Evolutionary conservation across 2,888 invertebrate genomes (phyloP).

Genomic region (Sarcophaga variegata): DNA sequence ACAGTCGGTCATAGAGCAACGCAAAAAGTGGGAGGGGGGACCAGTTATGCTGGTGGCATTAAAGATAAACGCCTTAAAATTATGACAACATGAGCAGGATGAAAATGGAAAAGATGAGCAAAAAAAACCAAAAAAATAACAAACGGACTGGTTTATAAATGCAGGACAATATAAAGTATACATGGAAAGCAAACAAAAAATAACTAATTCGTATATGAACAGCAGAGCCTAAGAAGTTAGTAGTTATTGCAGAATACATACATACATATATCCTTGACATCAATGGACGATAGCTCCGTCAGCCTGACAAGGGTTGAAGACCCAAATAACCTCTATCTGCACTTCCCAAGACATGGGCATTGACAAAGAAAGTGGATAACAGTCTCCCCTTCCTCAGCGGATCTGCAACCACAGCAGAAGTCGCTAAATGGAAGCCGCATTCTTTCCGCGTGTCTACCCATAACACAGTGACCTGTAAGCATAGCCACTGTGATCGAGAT

Average conservation of each 20-base stretch:
- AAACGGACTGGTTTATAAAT: constrained; percentile 55
- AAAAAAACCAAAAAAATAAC: constrained; percentile 29
- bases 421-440: no score
- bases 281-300: no score
- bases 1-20: constrained; percentile 1
- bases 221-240: neutral
- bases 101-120: constrained; percentile 1
- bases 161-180: constrained; percentile 43
- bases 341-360: no score
- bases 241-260: neutral
- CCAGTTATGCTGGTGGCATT: constrained; percentile 60
- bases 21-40: neutral
- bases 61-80: constrained; percentile 66
- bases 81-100: constrained; percentile 51
- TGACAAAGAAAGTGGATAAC: no score
- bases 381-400: no score
- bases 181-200: neutral
- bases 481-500: no score
- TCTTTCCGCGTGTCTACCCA: no score
- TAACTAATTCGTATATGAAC: neutral
- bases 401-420: no score
- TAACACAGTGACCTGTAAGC: no score
- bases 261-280: no score
- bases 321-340: no score
- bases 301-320: no score